These are phyloP conservation scores for Ondatra zibethicus DNA, from an alignment of 2,113 vertebrate species.

Conservation along the genomic window DNA sequence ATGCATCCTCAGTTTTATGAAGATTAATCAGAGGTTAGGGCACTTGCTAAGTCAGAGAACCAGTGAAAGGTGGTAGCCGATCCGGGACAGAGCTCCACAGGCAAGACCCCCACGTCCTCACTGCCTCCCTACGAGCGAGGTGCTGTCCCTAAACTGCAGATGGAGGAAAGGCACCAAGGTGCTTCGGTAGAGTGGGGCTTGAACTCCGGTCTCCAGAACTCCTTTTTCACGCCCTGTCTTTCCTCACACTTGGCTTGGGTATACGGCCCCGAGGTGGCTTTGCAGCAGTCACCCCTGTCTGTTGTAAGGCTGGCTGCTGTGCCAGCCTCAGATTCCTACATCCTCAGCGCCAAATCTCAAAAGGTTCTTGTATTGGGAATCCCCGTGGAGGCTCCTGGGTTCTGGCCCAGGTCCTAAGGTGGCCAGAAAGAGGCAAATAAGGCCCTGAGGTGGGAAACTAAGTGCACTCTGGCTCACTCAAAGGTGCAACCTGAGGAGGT, in stretches of 20 bases:
- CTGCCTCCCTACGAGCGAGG: not conserved
- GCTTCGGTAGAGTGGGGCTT: not conserved
- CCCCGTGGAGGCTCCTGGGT: not conserved
- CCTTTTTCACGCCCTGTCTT: not conserved
- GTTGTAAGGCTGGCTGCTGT: not conserved
- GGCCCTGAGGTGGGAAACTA: not conserved
- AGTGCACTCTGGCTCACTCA: not conserved
- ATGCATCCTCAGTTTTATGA: slow-evolving; percentile 5
- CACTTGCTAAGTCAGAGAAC: not conserved
- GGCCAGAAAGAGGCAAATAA: not conserved
- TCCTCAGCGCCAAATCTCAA: not conserved
- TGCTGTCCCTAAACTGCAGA: no score
- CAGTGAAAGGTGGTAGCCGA: not conserved
- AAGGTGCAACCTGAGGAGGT: not conserved
- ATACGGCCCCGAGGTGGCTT: not conserved
- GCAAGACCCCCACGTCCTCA: not conserved
- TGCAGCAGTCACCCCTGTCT: not conserved
- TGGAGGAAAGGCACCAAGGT: not conserved
- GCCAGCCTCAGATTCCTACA: not conserved
- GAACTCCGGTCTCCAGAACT: not conserved
- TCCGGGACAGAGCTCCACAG: not conserved
- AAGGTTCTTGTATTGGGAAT: not conserved
- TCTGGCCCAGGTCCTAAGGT: not conserved
- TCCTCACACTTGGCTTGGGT: not conserved
- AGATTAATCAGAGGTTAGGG: not conserved